These are phyloP conservation scores for Chromis chromis DNA, from an alignment of 2,797 vertebrate genomes.

Conservation along the genomic window DNA sequence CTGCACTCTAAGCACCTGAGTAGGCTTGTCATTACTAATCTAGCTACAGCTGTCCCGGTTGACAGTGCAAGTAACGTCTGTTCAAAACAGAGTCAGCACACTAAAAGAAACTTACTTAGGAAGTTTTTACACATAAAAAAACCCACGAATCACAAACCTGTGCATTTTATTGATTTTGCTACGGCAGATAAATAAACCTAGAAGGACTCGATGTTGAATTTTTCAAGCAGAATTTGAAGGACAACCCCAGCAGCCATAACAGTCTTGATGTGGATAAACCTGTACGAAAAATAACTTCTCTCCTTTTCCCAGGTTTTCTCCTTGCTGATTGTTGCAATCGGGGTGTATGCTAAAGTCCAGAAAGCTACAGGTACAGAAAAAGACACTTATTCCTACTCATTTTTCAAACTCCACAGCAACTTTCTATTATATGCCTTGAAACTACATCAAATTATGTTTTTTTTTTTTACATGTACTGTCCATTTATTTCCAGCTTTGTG, in stretches of 20 bases:
- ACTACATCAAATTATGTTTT: neutral
- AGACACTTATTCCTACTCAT: neutral
- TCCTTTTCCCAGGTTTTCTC: constrained; percentile 81
- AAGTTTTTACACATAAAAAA: constrained; percentile 3
- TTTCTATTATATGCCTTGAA: neutral
- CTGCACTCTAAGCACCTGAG: constrained; percentile 27
- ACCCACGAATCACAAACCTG: neutral
- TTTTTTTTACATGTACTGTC: neutral
- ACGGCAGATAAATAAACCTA: neutral
- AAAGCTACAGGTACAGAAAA: constrained; percentile 83
- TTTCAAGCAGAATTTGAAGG: neutral
- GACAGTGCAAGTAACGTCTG: constrained; percentile 14
- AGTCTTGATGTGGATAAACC: neutral
- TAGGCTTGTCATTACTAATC: constrained; percentile 24
- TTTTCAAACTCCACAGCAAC: neutral
- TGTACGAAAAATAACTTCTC: neutral
- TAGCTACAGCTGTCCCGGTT: constrained; percentile 24
- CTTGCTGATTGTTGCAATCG: constrained; percentile 84
- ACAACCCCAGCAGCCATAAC: too few relatives aligned
- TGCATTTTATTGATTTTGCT: neutral
- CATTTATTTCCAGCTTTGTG: neutral
- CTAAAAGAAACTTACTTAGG: neutral
- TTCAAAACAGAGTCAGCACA: neutral
- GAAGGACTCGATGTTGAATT: neutral
- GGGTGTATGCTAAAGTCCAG: constrained; percentile 85